Evolutionary conservation across 2,113 vertebrate species (phyloP), one percentile per base, ranked within the genome.

Genomic region (Pseudopodoces humilis): DNA sequence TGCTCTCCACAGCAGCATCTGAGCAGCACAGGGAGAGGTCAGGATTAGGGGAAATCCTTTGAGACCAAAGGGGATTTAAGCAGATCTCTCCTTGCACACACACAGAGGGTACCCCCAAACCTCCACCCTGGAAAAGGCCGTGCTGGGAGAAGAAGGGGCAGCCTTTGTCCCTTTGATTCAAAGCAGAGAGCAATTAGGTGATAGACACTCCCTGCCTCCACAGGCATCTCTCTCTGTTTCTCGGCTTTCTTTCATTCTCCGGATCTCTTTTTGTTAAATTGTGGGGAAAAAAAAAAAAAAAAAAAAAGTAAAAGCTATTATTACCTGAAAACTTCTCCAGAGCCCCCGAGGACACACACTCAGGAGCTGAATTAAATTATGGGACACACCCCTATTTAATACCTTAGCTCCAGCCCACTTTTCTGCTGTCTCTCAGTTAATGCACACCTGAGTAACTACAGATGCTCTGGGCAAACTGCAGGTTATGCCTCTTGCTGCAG

Each of bases 11-110:
- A 92, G 79, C 52, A 16, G 88, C 6, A 4, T 84, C 89, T 84
- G 93, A 85, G 95, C 96, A 97, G 86, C 50, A 17, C 67, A 17
- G 47, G 92, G 88, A 94, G 94, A 88, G 83, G 94, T 86, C 94
- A 91, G 96, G 97, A 97, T 98, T 97, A 98, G 62, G 78, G 88
- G 91, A 97, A 98, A 98, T 97, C 97, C 94, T 92, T 78, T 88
- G 76, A 91, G 83, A 86, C 78, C 95, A 92, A 97, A 97, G 93
- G 41, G 46, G 92, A 95, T 53, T 76, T 90, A 96, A 95, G 92
- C 91, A 67, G 81, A 77, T 88, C 56, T 31, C 58, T 75, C 93
- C 90, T 65, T 62, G 91, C 92, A 86, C 39, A 31, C 65, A 10
- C 35, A 81, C 39, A 87, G 82, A 46, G 75, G 58, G 28, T 33